A percentile compares a stretch with the other conserved stretches of the same genome.
phyloP scores from a whole-genome alignment of 2,113 vertebrate species.

The Chrysemys picta region DNA sequence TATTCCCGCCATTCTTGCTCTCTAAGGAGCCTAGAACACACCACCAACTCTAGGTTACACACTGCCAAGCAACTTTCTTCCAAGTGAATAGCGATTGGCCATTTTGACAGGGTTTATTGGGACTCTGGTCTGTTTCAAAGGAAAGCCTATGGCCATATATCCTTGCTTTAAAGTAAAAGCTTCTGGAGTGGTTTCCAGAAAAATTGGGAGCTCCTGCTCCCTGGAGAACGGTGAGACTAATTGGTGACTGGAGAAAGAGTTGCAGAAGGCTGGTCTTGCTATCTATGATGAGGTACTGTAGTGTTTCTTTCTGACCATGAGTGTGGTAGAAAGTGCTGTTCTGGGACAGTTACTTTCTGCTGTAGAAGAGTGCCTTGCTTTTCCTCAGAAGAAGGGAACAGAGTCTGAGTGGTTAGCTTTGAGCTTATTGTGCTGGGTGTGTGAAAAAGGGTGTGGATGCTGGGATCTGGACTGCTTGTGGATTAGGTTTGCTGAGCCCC shows the following conservation, averaged over 20 bases:
- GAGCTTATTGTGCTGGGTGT: background rate
- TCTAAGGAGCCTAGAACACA: too few species aligned
- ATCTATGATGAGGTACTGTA: background rate
- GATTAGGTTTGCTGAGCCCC: background rate
- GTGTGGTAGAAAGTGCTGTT: fast-evolving
- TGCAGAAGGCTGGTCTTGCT: background rate
- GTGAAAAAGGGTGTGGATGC: background rate
- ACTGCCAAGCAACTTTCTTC: too few species aligned
- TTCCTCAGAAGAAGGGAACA: background rate
- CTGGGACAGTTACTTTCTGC: background rate
- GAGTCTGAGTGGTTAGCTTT: background rate
- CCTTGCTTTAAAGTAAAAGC: too few species aligned
- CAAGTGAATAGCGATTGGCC: too few species aligned
- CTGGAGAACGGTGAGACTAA: background rate
- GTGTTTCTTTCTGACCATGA: background rate
- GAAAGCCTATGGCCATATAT: too few species aligned
- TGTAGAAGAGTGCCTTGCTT: background rate
- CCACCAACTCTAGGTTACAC: too few species aligned
- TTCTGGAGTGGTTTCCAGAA: too few species aligned
- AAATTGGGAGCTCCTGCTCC: too few species aligned
- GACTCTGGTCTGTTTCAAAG: too few species aligned
- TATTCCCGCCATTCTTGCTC: too few species aligned
- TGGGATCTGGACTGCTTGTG: background rate
- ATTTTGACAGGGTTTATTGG: too few species aligned
- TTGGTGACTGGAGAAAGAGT: background rate